A percentile compares a stretch with the other conserved stretches of the same genome.
phyloP scores from a whole-genome alignment of 2,888 invertebrate genomes.

The Onchidella celtica region DNA sequence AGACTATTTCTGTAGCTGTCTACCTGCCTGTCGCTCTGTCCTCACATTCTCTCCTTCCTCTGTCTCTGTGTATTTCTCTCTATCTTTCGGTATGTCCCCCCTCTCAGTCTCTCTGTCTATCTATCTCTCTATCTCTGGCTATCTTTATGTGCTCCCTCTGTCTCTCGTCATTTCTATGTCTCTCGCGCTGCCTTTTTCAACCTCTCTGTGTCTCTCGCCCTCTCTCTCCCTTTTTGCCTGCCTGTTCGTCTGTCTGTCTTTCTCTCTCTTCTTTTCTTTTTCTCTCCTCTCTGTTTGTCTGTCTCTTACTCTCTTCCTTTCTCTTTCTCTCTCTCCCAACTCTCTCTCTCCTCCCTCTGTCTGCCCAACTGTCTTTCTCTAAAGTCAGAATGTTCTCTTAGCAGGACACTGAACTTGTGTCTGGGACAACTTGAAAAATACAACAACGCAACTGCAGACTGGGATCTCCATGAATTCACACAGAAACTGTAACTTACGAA shows the following conservation, averaged over 20 bases:
- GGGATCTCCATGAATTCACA: too few relatives aligned
- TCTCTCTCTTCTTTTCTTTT: neutral
- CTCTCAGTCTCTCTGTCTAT: slow-evolving; percentile 1
- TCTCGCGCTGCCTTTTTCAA: neutral
- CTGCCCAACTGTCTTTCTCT: neutral
- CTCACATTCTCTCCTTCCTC: neutral
- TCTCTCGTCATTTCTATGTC: neutral
- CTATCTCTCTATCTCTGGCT: slow-evolving; percentile 6
- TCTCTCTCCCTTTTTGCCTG: slow-evolving; percentile 2
- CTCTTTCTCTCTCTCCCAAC: neutral
- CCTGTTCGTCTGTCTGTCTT: neutral
- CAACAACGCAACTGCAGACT: too few relatives aligned
- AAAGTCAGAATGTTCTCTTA: too few relatives aligned
- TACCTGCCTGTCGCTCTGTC: slow-evolving; percentile 9
- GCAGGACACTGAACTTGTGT: too few relatives aligned
- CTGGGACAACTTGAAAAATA: too few relatives aligned
- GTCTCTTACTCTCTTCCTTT: slow-evolving; percentile 4
- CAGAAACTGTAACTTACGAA: too few relatives aligned
- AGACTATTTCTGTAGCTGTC: neutral
- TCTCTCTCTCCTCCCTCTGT: slow-evolving; percentile 3
- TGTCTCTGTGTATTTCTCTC: slow-evolving; percentile 1
- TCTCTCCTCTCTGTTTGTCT: too few relatives aligned
- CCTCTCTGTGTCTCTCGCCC: neutral
- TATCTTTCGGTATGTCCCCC: neutral
- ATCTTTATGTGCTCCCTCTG: neutral